Evolutionary conservation across 2,888 invertebrate genomes (phyloP).

Genomic region (Rhaphigaster nebulosa): DNA sequence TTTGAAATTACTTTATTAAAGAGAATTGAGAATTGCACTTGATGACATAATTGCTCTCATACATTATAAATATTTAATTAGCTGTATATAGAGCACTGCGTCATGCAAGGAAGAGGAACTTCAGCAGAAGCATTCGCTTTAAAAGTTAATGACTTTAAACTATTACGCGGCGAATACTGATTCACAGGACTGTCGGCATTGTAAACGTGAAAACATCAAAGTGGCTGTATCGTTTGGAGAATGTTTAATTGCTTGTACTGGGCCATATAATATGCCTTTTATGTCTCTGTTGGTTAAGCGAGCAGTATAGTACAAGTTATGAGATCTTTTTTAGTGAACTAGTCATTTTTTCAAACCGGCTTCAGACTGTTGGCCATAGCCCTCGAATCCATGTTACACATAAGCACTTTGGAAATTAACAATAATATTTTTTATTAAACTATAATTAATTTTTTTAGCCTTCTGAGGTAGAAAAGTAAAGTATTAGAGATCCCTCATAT

Average conservation of each 20-base stretch:
- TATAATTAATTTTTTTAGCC: too few species aligned
- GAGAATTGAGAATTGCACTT: neutral
- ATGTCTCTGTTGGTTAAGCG: neutral
- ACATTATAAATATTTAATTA: neutral
- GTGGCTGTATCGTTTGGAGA: neutral
- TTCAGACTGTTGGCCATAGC: neutral
- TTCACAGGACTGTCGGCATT: neutral
- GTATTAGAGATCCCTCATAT: too few species aligned
- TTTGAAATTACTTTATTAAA: neutral
- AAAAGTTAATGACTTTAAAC: neutral
- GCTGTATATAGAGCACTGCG: neutral
- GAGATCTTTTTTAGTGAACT: neutral
- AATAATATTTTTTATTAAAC: too few species aligned
- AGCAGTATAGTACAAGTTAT: neutral
- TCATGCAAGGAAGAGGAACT: constrained; percentile 1
- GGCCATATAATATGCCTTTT: neutral
- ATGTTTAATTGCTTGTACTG: neutral
- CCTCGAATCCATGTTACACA: neutral
- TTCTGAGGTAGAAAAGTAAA: too few species aligned
- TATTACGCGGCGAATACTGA: constrained; percentile 17
- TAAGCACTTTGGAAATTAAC: too few species aligned
- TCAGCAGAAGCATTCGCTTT: neutral
- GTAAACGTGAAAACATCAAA: constrained; percentile 23
- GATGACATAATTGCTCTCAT: neutral
- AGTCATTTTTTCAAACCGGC: neutral